Base-by-base conservation (phyloP, 2,797 vertebrate species). In the Pseudochirops corinnae region DNA sequence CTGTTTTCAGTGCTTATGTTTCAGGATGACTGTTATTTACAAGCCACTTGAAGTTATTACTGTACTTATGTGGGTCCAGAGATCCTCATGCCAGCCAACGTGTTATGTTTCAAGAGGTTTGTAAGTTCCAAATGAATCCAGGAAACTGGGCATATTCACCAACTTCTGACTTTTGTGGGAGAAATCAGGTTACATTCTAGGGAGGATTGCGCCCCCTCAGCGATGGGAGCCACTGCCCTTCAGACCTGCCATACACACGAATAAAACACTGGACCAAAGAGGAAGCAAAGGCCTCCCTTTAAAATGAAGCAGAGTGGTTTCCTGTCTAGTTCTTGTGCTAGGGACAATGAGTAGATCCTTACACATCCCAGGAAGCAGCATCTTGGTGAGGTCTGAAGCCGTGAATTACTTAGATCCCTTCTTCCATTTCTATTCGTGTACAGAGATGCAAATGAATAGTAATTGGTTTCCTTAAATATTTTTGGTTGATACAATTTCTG, bases 361-460 rank as follows among this genome's bases (percentile, higher is more conserved):
- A 39, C 24, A 39, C n/a, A 74, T 74, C 67, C n/a, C n/a, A 39
- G 67, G 33, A 74, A 39, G 67, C 67, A 74, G 33, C 67, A 74
- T 39, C n/a, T 39, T 74, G 67, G 16, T 74, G 67, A 39, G 18
- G 14, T 74, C 16, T 90, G 56, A 18, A 55, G 3, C 33, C 67
- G 14, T n/a, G 33, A 46, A 56, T 94, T 95, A 56, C 53, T 56
- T 82, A 39, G 14, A 33, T 55, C 82, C 31, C 16, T 56, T 96
- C 55, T 90, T 62, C 56, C 87, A 56, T 56, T 10, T 18, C 55
- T 21, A 74, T 94, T 82, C 55, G 1, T 33, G 14, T 11, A 62
- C 33, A 90, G 53, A 95, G 90, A 95, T 91, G 53, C 56, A 50
- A 90, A 9, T 91, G 39, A 91, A 33, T 7, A 91, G 56, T 55